Evolutionary conservation across 1,140 invertebrate species (phyloP).

Genomic region (Zaprionus gabonicus): DNA sequence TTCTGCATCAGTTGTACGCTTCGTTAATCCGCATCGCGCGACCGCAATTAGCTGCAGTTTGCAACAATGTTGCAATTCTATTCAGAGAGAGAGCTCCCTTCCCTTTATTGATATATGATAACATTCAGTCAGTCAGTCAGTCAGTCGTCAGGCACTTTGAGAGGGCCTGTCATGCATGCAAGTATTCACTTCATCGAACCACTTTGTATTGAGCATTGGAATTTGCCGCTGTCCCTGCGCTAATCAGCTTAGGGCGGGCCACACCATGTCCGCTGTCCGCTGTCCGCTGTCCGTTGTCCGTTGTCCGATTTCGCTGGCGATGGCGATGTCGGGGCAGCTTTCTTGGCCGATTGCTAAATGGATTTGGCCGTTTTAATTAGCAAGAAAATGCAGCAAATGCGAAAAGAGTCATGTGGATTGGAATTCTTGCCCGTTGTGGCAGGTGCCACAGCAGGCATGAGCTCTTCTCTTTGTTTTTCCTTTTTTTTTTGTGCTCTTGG

Average conservation of each 20-base stretch:
- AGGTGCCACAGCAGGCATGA: slow-evolving; percentile 7
- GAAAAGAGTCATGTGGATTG: slow-evolving; percentile 41
- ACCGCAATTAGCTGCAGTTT: slow-evolving; percentile 57
- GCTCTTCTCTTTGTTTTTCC: not conserved
- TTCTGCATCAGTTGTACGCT: slow-evolving; percentile 1
- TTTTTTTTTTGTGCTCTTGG: slow-evolving; percentile 2
- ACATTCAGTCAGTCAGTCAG: slow-evolving; percentile 42
- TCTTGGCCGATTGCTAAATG: slow-evolving; percentile 59
- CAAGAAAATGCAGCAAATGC: slow-evolving; percentile 69
- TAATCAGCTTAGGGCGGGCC: slow-evolving; percentile 47
- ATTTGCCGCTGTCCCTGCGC: slow-evolving; percentile 18
- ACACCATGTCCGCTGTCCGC: not conserved
- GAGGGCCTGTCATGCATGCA: not conserved
- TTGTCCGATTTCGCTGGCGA: not conserved
- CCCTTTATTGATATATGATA: slow-evolving; percentile 75
- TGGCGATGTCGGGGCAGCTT: not conserved
- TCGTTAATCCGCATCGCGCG: slow-evolving; percentile 62
- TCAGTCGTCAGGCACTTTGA: slow-evolving; percentile 5
- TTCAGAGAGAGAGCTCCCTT: slow-evolving; percentile 30
- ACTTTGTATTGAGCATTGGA: slow-evolving; percentile 6
- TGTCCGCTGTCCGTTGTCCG: not conserved
- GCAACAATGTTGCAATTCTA: slow-evolving; percentile 71
- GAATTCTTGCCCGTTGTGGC: slow-evolving; percentile 7
- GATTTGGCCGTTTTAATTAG: slow-evolving; percentile 79
- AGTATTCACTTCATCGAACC: slow-evolving; percentile 18